Conservation (phyloP, 2,888 invertebrate genomes). For the Drosophila barbarae region DNA sequence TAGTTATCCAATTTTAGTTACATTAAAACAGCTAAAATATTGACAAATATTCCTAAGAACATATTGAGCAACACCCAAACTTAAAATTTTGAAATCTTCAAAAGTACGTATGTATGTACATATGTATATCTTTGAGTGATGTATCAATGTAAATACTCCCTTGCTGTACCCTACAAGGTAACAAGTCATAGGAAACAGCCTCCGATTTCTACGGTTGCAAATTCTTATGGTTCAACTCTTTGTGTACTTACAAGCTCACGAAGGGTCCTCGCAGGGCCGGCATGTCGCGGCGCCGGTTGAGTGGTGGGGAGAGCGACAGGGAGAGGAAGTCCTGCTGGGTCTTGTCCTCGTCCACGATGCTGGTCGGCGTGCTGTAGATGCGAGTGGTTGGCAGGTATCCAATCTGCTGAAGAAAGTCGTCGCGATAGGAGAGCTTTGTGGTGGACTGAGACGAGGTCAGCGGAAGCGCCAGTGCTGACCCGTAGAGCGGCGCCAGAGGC, state of each 20-base stretch:
- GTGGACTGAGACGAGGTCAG: conserved; percentile 77
- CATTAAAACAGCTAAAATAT: background rate
- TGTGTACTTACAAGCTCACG: conserved; percentile 79
- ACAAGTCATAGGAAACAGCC: background rate
- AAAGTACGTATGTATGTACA: background rate
- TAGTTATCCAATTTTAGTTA: background rate
- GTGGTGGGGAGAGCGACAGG: conserved; percentile 79
- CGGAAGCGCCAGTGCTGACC: conserved; percentile 47
- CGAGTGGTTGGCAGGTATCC: conserved; percentile 79
- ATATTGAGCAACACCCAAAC: background rate
- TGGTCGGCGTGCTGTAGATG: conserved; percentile 76
- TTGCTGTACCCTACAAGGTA: background rate
- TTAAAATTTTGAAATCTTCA: background rate
- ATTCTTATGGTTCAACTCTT: background rate
- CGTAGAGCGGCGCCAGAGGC: conserved; percentile 43
- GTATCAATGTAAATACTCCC: background rate
- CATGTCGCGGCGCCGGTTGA: conserved; percentile 79
- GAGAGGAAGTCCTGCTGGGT: conserved; percentile 79
- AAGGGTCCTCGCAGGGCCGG: conserved; percentile 79
- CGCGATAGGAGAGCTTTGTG: conserved; percentile 78
- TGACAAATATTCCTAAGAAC: background rate
- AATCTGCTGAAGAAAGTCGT: conserved; percentile 79
- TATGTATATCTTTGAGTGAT: background rate
- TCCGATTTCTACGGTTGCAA: background rate
- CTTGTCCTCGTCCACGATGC: conserved; percentile 77